Percentiles rank a stretch among this genome's conserved stretches.
phyloP scores from a whole-genome alignment of 2,113 vertebrate species.

The Stegostoma tigrinum region DNA sequence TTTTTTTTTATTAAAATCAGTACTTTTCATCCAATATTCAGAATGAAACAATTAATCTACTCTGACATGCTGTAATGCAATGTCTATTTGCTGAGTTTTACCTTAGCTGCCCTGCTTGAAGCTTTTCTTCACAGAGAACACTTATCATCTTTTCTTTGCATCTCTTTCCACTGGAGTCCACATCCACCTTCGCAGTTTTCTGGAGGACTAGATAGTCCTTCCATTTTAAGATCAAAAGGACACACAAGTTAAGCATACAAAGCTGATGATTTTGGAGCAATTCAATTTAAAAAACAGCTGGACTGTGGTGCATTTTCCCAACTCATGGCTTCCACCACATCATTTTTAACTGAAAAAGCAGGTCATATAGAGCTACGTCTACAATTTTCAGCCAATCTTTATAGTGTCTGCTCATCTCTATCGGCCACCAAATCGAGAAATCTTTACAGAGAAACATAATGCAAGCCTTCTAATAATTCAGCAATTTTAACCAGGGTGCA shows the following conservation, averaged over 20 bases:
- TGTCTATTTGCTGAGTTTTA: conserved; percentile 46
- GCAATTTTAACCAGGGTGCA: not conserved
- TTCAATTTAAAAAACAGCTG: not conserved
- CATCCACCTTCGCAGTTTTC: conserved; percentile 81
- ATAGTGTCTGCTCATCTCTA: not conserved
- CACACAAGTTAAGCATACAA: not conserved
- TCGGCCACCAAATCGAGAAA: not conserved
- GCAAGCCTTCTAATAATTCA: not conserved
- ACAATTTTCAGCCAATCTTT: not conserved
- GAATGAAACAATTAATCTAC: conserved; percentile 14
- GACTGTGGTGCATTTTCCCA: not conserved
- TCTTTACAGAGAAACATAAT: not conserved
- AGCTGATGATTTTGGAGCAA: not conserved
- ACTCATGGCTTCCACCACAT: not conserved
- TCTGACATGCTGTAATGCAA: not conserved
- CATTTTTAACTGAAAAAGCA: not conserved
- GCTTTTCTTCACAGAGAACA: conserved; percentile 68
- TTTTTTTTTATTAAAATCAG: not conserved
- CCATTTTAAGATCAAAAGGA: conserved; percentile 6
- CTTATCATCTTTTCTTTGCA: conserved; percentile 92
- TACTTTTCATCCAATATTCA: not conserved
- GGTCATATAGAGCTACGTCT: not conserved
- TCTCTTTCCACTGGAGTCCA: conserved; percentile 82
- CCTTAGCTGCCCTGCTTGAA: conserved; percentile 58
- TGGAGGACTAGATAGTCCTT: conserved; percentile 76